Base-by-base conservation (phyloP, 2,797 vertebrate genomes). In the Simalia tracyae region DNA sequence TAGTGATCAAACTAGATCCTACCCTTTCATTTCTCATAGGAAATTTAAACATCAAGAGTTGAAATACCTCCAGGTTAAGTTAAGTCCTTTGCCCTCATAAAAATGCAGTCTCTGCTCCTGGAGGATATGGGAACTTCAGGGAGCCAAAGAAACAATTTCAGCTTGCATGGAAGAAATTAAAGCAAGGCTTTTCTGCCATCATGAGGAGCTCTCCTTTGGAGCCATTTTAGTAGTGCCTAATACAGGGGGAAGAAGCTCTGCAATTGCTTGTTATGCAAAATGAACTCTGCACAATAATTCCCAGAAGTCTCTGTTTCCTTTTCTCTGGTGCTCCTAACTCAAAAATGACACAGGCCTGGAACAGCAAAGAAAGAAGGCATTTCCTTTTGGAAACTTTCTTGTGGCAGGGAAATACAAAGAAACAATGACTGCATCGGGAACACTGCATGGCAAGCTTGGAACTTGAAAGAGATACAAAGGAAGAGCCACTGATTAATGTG, bases 331-430 rank as follows among this genome's bases (percentile, higher is more conserved):
- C n/a, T 31, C 54, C 46, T 88, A 66, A 90, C 24, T 91, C 57
- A n/a, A 57, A 89, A 86, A 46, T 31, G 63, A 86, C 91, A n/a
- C 57, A 24, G 24, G n/a, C n/a, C 85, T 92, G 89, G 66, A 92
- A 81, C 57, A 76, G 68, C 26, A 63, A 22, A 81, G 56, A 28
- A 87, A 17, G 68, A 26, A 66, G 66, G 50, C 90, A 90, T 92
- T 90, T 92, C 84, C 88, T 56, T 56, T 92, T 90, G 57, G 85
- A 90, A 90, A 81, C 72, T 84, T 87, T 68, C 63, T 36, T 87
- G 36, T 64, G 81, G 64, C 64, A 76, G 63, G 59, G 86, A 81
- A 56, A 63, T 42, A 14, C 22, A 84, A 63, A 28, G 11, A 84
- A 56, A 76, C 22, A 85, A 89, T 68, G 26, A 57, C 31, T 64